Base-by-base conservation (phyloP, 1,140 invertebrate genomes). In the Diprion similis region DNA sequence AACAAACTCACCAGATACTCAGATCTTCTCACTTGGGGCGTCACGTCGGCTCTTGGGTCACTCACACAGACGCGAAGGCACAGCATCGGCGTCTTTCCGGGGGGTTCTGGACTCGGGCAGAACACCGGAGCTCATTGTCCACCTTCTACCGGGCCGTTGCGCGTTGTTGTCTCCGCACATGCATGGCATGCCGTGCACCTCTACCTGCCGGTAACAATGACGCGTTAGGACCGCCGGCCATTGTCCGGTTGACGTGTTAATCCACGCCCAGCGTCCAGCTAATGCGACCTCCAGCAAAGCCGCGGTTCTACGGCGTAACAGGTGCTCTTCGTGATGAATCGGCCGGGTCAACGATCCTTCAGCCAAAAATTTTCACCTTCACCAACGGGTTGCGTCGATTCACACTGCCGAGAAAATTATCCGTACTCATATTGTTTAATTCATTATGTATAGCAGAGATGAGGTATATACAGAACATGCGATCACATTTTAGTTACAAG, bases 171-270 rank as follows among this genome's bases (percentile, higher is more conserved):
- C 3, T 59, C 11, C 51, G 11, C 11, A n/a, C 51, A 15, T 15
- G 51, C n/a, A 15, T 11, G 1, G n/a, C 51, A 59, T 59, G n/a
- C 51, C n/a, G n/a, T 4, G n/a, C 11, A 13, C 51, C 11, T 13
- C n/a, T 59, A 17, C n/a, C 11, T 13, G 24, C 24, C 24, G 11
- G 51, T 17, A 59, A 59, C 51, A 59, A 59, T 59, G 51, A 59
- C 51, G 51, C 51, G 51, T 59, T 59, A 59, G 51, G 51, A 59
- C 51, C 51, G 51, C n/a, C 51, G 51, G 51, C 51, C 51, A 59
- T 59, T 59, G 51, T 59, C 51, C 51, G 51, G 11, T 59, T 59
- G 51, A 59, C 51, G 51, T 59, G 51, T 59, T 59, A 59, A 59
- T 59, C 51, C 51, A 37, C 24, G 24, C 24, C 24, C 24, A 37